Percentiles rank a stretch among this genome's conserved stretches.
These are phyloP conservation scores for Apostichopus japonicus DNA, from an alignment of 35 echinoderm and acorn worm species.

Conservation along the genomic window DNA sequence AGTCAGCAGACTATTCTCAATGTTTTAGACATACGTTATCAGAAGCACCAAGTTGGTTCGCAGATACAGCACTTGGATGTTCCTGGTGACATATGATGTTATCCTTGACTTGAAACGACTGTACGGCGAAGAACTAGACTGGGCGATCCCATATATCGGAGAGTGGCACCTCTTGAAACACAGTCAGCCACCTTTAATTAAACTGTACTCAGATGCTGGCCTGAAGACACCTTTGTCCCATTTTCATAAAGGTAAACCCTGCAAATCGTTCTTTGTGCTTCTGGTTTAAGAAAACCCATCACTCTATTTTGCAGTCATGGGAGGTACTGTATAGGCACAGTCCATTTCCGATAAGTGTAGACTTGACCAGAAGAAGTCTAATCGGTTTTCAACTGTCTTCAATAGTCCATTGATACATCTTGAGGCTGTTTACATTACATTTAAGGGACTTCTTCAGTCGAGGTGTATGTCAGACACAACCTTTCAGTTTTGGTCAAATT, in stretches of 20 bases:
- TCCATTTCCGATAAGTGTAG: conserved; percentile 2
- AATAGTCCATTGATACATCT: not conserved
- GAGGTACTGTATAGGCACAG: conserved; percentile 54
- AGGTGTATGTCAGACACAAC: not conserved
- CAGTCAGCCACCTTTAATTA: conserved; percentile 69
- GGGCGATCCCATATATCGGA: conserved; percentile 82
- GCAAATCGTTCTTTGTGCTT: not conserved
- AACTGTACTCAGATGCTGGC: conserved; percentile 74
- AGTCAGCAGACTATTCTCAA: conserved; percentile 54
- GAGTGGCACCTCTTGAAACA: conserved; percentile 93
- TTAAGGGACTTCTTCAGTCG: not conserved
- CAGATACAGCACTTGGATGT: conserved; percentile 55
- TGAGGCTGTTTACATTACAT: not conserved
- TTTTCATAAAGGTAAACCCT: conserved; percentile 55
- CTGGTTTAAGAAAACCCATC: conserved; percentile 35
- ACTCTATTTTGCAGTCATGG: conserved; percentile 55
- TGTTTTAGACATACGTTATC: conserved; percentile 43
- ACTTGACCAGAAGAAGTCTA: not conserved
- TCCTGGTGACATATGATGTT: conserved; percentile 66
- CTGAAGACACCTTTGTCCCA: conserved; percentile 64
- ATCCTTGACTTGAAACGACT: conserved; percentile 61
- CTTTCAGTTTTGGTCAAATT: conserved; percentile 9
- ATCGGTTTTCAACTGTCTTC: not conserved
- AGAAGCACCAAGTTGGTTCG: conserved; percentile 50
- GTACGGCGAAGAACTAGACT: conserved; percentile 57